Evolutionary conservation across 2,888 invertebrate species (phyloP), one percentile per base, ranked within the genome.

Genomic region (Drosophila nr. fundita): DNA sequence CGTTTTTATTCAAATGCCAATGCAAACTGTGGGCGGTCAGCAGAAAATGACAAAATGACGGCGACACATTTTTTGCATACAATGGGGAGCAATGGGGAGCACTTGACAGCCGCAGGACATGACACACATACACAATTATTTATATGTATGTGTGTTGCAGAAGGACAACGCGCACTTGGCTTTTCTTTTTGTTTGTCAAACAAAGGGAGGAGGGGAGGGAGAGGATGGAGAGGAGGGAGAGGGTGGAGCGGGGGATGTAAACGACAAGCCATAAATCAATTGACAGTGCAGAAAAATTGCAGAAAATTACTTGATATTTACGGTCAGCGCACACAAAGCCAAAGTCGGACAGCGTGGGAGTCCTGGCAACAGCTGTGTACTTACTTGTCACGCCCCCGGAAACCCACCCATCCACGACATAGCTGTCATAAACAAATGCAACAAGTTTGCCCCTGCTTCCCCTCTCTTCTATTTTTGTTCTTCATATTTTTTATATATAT

Each of bases 221-320:
- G 40, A 11, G 30, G 30, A 32, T 60, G 36, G 27, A 24, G 29
- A 10, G 6, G 8, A 24, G 24, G 1, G 24, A 11, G 15, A 30
- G 7, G 27, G 4, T 54, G 11, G 21, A 8, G 40, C 15, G 30
- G 30, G 42, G 66, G 36, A 50, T 49, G 66, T 49, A 55, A 57
- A 64, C 58, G 38, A 57, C 81, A 73, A 77, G 89, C 76, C 75
- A 86, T 86, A 86, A 86, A 86, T 86, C 86, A 86, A 86, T 86
- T 81, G 90, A 68, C 73, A 89, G 79, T 68, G 89, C 73, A 75
- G 84, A 90, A 81, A 89, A 86, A 89, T 87, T 86, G 82, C 73
- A 81, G 82, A 88, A 89, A 86, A 86, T 90, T 88, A 81, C 90
- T 86, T 76, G 84, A 78, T 88, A 86, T 88, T 88, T 89, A 81